Conservation (phyloP, 2,888 invertebrate species). For the Melolontha melolontha region DNA sequence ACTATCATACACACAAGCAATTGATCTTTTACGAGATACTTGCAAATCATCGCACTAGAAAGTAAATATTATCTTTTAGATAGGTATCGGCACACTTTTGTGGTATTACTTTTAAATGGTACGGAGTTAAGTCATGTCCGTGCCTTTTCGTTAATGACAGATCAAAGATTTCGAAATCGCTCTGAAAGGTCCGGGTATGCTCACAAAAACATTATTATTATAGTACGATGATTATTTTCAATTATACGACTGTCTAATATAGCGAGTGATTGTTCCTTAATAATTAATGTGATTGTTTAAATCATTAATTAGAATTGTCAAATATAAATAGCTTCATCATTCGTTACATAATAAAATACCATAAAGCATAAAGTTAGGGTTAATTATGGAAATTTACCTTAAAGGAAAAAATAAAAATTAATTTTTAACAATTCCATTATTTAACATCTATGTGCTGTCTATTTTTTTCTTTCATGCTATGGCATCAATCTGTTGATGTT, state of each 20-base stretch:
- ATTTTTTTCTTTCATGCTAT: no score
- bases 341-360: no score
- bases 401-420: no score
- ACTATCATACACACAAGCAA: no score
- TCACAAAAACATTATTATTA: constrained; percentile 1
- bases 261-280: not conserved
- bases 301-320: not conserved
- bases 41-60: constrained; percentile 32
- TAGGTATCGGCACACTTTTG: constrained; percentile 25
- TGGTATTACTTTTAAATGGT: constrained; percentile 15
- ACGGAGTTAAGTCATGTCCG: not conserved
- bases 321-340: no score
- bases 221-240: constrained; percentile 15
- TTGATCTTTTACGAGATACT: not conserved
- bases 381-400: no score
- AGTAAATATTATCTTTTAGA: constrained; percentile 29
- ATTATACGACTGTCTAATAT: constrained; percentile 3
- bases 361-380: no score
- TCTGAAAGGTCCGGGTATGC: not conserved
- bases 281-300: not conserved
- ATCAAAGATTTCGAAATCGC: constrained; percentile 21
- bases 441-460: no score
- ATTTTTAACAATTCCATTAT: no score
- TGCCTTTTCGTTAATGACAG: constrained; percentile 4
- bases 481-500: no score